These are phyloP conservation scores for Sinonovacula constricta DNA, from an alignment of 1,140 invertebrate species.

Conservation along the genomic window DNA sequence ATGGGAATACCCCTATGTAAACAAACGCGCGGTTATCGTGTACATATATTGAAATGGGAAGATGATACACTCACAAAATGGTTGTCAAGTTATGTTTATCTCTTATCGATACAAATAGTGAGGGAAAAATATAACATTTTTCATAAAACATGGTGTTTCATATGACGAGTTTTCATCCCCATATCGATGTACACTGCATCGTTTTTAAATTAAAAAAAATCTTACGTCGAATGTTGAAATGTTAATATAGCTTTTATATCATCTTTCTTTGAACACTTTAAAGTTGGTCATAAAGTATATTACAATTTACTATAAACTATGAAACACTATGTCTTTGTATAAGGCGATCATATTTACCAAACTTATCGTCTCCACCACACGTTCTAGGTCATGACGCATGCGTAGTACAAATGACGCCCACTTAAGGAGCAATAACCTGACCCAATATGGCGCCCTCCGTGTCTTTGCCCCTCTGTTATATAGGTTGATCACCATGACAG, in stretches of 20 bases:
- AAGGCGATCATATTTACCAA: constrained; percentile 58
- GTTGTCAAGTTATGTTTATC: too few relatives aligned
- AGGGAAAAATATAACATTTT: too few relatives aligned
- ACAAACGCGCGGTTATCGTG: too few relatives aligned
- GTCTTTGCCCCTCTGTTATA: constrained; percentile 74
- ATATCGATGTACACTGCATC: too few relatives aligned
- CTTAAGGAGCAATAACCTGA: constrained; percentile 63
- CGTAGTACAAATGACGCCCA: constrained; percentile 67
- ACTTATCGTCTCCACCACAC: constrained; percentile 68
- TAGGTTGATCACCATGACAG: constrained; percentile 77
- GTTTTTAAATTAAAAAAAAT: too few relatives aligned
- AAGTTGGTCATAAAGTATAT: background rate
- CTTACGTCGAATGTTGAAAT: too few relatives aligned
- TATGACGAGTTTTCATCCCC: too few relatives aligned
- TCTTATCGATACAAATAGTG: too few relatives aligned
- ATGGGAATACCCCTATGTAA: too few relatives aligned
- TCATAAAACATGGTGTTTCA: too few relatives aligned
- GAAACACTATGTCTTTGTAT: background rate
- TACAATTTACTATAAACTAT: background rate
- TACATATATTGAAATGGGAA: too few relatives aligned
- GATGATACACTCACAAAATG: too few relatives aligned
- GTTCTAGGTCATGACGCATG: constrained; percentile 71
- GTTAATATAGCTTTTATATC: constrained; percentile 9
- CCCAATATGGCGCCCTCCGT: constrained; percentile 68
- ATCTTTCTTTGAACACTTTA: background rate